These are phyloP conservation scores for Sisyra terminalis DNA, from an alignment of 2,888 invertebrate species.

Conservation along the genomic window DNA sequence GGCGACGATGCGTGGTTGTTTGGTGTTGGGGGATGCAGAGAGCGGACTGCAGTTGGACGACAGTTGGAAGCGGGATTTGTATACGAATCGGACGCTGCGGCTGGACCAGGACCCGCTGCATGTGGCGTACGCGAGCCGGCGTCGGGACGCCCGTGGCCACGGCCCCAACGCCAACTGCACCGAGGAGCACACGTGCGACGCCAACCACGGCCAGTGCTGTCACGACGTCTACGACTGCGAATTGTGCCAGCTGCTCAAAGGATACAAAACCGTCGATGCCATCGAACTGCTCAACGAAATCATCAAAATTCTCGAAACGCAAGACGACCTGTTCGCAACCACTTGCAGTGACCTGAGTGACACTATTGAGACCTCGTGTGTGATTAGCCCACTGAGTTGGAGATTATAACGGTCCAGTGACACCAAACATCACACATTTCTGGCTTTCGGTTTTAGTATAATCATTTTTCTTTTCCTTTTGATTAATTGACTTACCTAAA, in stretches of 20 bases:
- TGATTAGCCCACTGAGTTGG: slow-evolving; percentile 1
- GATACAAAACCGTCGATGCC: slow-evolving; percentile 1
- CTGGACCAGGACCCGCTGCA: slow-evolving; percentile 4
- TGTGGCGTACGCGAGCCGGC: slow-evolving; percentile 1
- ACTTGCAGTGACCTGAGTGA: not conserved
- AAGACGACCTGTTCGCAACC: not conserved
- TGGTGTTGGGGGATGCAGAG: too few relatives aligned
- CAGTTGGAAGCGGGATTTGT: slow-evolving; percentile 5
- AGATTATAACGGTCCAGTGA: slow-evolving; percentile 1
- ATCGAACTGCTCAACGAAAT: slow-evolving; percentile 3
- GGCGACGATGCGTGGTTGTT: too few relatives aligned
- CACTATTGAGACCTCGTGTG: slow-evolving; percentile 1
- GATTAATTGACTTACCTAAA: too few relatives aligned
- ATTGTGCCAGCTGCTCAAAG: not conserved
- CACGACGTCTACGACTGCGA: slow-evolving; percentile 2
- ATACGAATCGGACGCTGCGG: slow-evolving; percentile 4
- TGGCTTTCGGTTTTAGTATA: too few relatives aligned
- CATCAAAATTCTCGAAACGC: slow-evolving; percentile 2
- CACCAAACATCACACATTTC: too few relatives aligned
- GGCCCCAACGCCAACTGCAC: not conserved
- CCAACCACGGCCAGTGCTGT: not conserved
- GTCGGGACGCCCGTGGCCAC: too few relatives aligned
- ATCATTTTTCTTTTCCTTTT: too few relatives aligned
- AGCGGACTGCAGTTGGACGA: not conserved
- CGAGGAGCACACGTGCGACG: not conserved